A percentile compares a stretch with the other conserved stretches of the same genome.
phyloP scores from a whole-genome alignment of 2,113 vertebrate genomes.

The Apus apus region DNA sequence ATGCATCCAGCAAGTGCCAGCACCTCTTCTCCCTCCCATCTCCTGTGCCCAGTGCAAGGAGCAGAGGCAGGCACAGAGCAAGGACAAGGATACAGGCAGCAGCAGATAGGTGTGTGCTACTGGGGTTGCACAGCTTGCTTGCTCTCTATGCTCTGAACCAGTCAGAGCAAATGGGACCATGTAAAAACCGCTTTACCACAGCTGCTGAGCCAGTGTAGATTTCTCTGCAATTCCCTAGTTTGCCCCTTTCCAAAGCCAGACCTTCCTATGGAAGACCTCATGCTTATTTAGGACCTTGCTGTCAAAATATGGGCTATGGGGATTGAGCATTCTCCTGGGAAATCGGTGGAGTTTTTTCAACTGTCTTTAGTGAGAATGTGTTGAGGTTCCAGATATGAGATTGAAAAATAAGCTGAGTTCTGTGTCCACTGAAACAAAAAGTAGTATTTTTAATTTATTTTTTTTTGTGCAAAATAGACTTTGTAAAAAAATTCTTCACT shows the following conservation, averaged over 20 bases:
- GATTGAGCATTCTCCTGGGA: background rate
- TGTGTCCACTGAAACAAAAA: background rate
- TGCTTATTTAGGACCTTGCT: background rate
- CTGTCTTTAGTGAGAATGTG: background rate
- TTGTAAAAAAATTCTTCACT: background rate
- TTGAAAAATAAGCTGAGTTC: background rate
- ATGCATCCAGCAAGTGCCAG: background rate
- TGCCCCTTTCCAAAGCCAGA: background rate
- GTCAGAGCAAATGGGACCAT: background rate
- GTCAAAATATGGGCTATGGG: background rate
- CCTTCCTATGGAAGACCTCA: background rate
- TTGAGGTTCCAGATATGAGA: background rate
- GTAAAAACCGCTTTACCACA: background rate
- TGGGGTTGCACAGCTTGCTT: background rate
- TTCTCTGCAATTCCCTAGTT: background rate
- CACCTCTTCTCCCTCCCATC: background rate
- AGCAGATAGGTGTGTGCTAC: background rate
- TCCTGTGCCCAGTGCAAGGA: background rate
- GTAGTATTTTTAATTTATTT: background rate
- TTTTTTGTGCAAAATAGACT: background rate
- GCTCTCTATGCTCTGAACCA: rapidly evolving
- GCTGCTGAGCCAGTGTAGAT: background rate
- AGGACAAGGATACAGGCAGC: background rate
- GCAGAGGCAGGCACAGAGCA: rapidly evolving
- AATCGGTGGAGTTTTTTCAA: background rate